These are phyloP conservation scores for Drosophila heteroneura DNA, from an alignment of 2,888 invertebrate species.

Conservation along the genomic window DNA sequence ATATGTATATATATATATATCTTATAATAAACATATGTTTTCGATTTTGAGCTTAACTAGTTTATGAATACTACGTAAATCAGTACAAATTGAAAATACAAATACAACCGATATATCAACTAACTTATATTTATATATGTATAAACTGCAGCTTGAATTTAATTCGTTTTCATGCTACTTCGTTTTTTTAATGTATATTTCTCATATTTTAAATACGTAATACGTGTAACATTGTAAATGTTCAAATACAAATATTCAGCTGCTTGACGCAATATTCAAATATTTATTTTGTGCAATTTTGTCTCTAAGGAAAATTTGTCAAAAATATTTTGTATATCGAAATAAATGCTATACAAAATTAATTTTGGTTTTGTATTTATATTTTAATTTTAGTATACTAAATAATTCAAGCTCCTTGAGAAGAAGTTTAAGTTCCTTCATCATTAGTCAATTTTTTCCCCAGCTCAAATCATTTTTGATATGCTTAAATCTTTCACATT, in stretches of 20 bases:
- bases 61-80: conserved; percentile 65
- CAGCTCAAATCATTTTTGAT: neutral
- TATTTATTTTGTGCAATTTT: neutral
- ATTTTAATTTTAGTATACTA: neutral
- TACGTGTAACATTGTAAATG: conserved; percentile 9
- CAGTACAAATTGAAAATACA: conserved; percentile 66
- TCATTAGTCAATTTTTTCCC: neutral
- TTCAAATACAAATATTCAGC: conserved; percentile 12
- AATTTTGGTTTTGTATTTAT: conserved; percentile 1
- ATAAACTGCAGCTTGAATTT: conserved; percentile 15
- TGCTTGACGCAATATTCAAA: neutral
- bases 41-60: conserved; percentile 19
- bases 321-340: neutral
- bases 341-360: conserved; percentile 25
- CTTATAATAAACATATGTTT: conserved; percentile 26
- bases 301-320: neutral
- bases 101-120: conserved; percentile 45
- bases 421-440: neutral
- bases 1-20: neutral
- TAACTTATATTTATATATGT: conserved; percentile 4
- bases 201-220: neutral
- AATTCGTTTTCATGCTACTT: conserved; percentile 3
- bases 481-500: neutral
- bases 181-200: neutral
- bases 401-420: neutral